phyloP scores from a whole-genome alignment of 2,797 vertebrate genomes.

The Alectoris magna region DNA sequence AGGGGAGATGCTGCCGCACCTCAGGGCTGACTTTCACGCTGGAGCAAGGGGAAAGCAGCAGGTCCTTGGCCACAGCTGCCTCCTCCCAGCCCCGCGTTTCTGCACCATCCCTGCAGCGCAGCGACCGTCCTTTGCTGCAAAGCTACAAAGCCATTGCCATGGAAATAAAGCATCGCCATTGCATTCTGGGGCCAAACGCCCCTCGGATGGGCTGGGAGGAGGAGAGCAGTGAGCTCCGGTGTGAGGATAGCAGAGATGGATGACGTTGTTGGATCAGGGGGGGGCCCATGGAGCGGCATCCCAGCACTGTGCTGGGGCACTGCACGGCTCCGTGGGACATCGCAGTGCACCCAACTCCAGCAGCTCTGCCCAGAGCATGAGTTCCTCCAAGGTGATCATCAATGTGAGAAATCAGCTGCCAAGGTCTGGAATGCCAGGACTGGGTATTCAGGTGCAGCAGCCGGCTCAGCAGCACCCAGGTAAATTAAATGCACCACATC shows the following conservation, averaged over 20 bases:
- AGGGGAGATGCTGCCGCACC: background rate
- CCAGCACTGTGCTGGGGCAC: background rate
- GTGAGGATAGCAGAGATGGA: fast-evolving
- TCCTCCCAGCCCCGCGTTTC: background rate
- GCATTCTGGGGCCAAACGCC: fast-evolving
- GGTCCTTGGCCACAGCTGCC: background rate
- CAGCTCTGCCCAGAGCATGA: fast-evolving
- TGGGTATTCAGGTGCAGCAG: conserved; percentile 37
- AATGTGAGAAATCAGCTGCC: conserved; percentile 18
- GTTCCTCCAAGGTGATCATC: background rate
- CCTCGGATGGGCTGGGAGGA: background rate
- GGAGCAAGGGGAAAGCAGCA: background rate
- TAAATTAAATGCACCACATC: conserved; percentile 60
- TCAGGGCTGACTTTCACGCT: background rate
- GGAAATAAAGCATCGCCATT: background rate
- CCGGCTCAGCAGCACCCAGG: conserved; percentile 33
- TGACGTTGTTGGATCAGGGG: fast-evolving
- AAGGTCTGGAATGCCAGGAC: background rate
- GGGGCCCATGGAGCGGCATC: background rate
- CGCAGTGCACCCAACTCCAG: background rate
- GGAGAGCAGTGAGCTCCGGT: fast-evolving
- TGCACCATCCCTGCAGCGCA: background rate
- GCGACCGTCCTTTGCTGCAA: background rate
- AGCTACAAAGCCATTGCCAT: background rate
- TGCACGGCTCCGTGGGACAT: fast-evolving